phyloP scores from a whole-genome alignment of 2,888 invertebrate genomes.

The Drosophila subquinaria region DNA sequence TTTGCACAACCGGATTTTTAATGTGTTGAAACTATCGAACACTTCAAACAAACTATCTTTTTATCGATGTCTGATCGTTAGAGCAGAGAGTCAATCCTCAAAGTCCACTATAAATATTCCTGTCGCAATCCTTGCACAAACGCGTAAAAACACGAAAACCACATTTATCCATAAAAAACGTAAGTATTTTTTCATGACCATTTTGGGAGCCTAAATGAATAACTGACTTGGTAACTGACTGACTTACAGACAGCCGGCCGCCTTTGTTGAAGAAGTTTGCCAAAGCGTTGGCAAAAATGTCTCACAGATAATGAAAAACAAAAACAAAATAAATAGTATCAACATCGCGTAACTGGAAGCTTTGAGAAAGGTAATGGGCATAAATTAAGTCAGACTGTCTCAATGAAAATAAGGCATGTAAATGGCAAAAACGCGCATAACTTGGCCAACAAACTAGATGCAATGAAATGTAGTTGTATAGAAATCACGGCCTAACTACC shows the following conservation, averaged over 20 bases:
- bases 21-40: not conserved
- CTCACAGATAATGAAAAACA: slow-evolving; percentile 30
- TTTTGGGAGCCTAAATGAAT: slow-evolving; percentile 67
- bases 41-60: slow-evolving; percentile 7
- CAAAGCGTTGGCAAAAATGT: slow-evolving; percentile 42
- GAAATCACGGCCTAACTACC: slow-evolving; percentile 53
- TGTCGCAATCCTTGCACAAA: slow-evolving; percentile 43
- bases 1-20: not conserved
- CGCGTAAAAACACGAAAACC: slow-evolving; percentile 62
- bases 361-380: slow-evolving; percentile 53
- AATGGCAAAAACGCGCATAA: slow-evolving; percentile 18
- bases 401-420: slow-evolving; percentile 35
- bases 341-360: slow-evolving; percentile 43
- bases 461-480: slow-evolving; percentile 50
- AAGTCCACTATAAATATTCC: slow-evolving; percentile 18
- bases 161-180: slow-evolving; percentile 67
- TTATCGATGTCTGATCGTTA: slow-evolving; percentile 6
- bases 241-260: slow-evolving; percentile 42
- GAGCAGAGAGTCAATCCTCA: not conserved
- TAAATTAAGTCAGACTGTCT: slow-evolving; percentile 48
- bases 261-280: slow-evolving; percentile 58
- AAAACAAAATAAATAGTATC: slow-evolving; percentile 10
- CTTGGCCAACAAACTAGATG: slow-evolving; percentile 48
- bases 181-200: slow-evolving; percentile 61
- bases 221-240: slow-evolving; percentile 50